Conservation (phyloP, 2,888 invertebrate genomes). For the Oxytorus armatus region DNA sequence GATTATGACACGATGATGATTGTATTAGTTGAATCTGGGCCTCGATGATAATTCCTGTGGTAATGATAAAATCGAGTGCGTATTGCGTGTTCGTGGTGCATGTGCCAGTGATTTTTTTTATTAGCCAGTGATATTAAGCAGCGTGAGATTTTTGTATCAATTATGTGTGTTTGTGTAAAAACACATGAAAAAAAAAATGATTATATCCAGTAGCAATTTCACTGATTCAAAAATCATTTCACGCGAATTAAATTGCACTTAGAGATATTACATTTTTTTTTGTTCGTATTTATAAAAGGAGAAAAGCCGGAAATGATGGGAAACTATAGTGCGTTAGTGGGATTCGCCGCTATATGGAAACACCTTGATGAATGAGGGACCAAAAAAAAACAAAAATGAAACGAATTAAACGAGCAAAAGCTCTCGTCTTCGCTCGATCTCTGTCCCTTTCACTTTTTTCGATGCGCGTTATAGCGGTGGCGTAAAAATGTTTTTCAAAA, state of each 20-base stretch:
- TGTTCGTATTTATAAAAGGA: constrained; percentile 24
- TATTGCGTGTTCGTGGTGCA: constrained; percentile 38
- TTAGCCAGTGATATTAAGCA: constrained; percentile 58
- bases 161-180: constrained; percentile 34
- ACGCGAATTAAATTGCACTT: not conserved
- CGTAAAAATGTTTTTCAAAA: constrained; percentile 17
- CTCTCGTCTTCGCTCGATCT: constrained; percentile 62
- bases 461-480: constrained; percentile 36
- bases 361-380: constrained; percentile 84
- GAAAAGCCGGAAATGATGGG: constrained; percentile 68
- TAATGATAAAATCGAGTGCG: constrained; percentile 55
- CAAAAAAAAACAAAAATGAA: constrained; percentile 1
- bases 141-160: constrained; percentile 35
- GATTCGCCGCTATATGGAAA: constrained; percentile 83
- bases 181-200: not conserved
- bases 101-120: constrained; percentile 44
- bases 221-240: not conserved
- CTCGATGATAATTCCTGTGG: constrained; percentile 39
- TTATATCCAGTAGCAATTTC: constrained; percentile 1
- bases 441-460: constrained; percentile 43
- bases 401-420: constrained; percentile 47
- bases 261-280: not conserved
- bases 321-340: constrained; percentile 62
- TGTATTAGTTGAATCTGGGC: constrained; percentile 38
- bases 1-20: constrained; percentile 33